Evolutionary conservation across 2,113 vertebrate genomes (phyloP).

Genomic region (Mus musculus): GRCm39 chr1:124660501-124661000

Average conservation of each 20-base stretch:
- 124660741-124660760: background rate
- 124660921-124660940: background rate
- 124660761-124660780: constrained; percentile 26
- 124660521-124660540: background rate
- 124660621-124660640: background rate
- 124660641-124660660: background rate
- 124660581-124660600: background rate
- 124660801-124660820: background rate
- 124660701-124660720: background rate
- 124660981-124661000: background rate
- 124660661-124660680: constrained; percentile 18
- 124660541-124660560: background rate
- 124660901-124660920: background rate
- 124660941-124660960: background rate
- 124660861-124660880: background rate
- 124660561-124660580: background rate
- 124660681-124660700: background rate
- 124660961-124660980: background rate
- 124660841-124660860: background rate
- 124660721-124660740: background rate
- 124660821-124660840: background rate
- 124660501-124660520: background rate
- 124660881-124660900: background rate
- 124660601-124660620: background rate
- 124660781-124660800: background rate